Conservation (phyloP, 1,140 invertebrate species). For the Tetraneura akinire region DNA sequence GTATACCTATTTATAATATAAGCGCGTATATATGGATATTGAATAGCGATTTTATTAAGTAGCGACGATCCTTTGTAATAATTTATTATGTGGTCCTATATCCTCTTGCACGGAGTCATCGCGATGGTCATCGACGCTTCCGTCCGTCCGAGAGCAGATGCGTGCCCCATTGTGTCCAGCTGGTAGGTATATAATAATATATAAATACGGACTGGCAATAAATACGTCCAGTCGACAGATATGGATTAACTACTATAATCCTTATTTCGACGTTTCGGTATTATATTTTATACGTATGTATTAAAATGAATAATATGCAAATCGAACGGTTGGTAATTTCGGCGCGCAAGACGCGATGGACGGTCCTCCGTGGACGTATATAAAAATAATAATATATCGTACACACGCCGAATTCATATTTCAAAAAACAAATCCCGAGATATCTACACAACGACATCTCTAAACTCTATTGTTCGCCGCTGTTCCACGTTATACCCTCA, state of each 20-base stretch:
- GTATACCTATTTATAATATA: too few species aligned
- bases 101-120: slow-evolving; percentile 18
- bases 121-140: slow-evolving; percentile 45
- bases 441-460: background rate
- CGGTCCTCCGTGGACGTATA: background rate
- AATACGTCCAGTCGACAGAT: slow-evolving; percentile 5
- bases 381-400: too few species aligned
- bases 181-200: too few species aligned
- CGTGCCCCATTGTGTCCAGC: slow-evolving; percentile 23
- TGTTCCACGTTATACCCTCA: background rate
- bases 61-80: slow-evolving; percentile 46
- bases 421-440: slow-evolving; percentile 3
- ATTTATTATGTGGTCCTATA: background rate
- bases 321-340: too few species aligned
- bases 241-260: background rate
- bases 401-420: background rate
- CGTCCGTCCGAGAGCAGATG: slow-evolving; percentile 44
- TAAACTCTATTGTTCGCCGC: background rate
- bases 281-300: background rate
- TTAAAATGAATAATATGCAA: too few species aligned
- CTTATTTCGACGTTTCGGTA: background rate
- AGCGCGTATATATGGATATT: slow-evolving; percentile 10
- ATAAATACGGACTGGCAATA: slow-evolving; percentile 6
- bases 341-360: background rate
- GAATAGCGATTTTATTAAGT: slow-evolving; percentile 50